Conservation (phyloP, 2,113 vertebrate genomes). For the Elaphurus davidianus region DNA sequence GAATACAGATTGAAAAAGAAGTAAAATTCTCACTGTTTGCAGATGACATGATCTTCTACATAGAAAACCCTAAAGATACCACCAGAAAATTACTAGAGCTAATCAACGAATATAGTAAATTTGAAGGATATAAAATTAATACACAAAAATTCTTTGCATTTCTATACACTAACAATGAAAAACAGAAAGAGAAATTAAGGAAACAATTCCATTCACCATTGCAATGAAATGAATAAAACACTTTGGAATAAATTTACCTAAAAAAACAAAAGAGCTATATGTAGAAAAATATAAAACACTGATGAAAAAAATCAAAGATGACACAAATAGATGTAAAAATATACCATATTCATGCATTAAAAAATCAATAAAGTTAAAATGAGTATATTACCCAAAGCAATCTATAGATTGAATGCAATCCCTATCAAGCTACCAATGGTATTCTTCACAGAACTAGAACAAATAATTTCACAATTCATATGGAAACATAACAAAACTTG, state of each 20-base stretch:
- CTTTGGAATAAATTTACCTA: not conserved
- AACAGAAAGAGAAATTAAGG: not conserved
- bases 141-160: not conserved
- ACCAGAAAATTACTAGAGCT: not conserved
- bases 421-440: not conserved
- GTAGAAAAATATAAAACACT: not conserved
- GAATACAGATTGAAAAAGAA: not conserved
- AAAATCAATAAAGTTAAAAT: not conserved
- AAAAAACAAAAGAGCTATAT: not conserved
- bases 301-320: not conserved
- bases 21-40: not conserved
- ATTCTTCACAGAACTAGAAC: not conserved
- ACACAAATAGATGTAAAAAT: not conserved
- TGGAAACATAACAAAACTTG: not conserved
- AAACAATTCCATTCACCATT: not conserved
- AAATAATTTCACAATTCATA: not conserved
- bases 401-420: not conserved
- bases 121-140: not conserved
- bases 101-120: not conserved
- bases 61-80: not conserved
- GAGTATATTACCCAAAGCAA: not conserved
- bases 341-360: not conserved
- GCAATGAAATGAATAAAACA: not conserved
- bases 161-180: not conserved
- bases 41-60: not conserved